Evolutionary conservation across 2,797 vertebrate genomes (phyloP), one percentile per base, ranked within the genome.

Genomic region (Urophycis tenuis): DNA sequence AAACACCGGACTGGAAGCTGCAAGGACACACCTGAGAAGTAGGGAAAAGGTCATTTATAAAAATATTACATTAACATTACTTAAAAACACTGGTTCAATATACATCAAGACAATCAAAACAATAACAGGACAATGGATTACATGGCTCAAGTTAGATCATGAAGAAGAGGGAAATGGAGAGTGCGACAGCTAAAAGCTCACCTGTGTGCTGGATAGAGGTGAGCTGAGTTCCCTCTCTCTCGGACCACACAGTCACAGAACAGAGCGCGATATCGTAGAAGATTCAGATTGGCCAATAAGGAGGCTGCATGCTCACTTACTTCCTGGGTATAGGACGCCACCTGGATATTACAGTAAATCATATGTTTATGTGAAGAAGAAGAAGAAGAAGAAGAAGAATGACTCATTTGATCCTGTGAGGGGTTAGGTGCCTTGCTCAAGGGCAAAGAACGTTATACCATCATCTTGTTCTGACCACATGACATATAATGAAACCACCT

Each of bases 201-300:
- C 90, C 85, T 92, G 87, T 94, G 92, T 75, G 91, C 93, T 72
- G 87, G 84, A 70, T 90, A 91, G 29, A 92, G 86, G 3, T 80
- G 86, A 60, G 76, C 79, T 2, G 88, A 83, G 36, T 60, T 82
- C 41, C 87, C 73, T 77, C 77, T 72, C 79, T 82, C 82, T 81
- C 80, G 87, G 76, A 93, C 79, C 33, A 94, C 91, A 79, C 92
- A 91, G 85, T 94, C 92, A 81, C 92, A 93, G 80, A 92, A 92
- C 53, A 86, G 81, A 34, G 85, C 88, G 39, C 14, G 79, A 67
- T 84, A 71, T 81, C 93, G 86, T 78, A 92, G 92, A 73, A 79
- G 31, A 79, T 91, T 92, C 69, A 91, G 86, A 74, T 75, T 80
- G 33, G 71, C 78, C 78, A 93, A 30, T 67, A 94, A 74, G 22